phyloP scores from a whole-genome alignment of 2,888 invertebrate genomes.

The Lamellibrachia columna region DNA sequence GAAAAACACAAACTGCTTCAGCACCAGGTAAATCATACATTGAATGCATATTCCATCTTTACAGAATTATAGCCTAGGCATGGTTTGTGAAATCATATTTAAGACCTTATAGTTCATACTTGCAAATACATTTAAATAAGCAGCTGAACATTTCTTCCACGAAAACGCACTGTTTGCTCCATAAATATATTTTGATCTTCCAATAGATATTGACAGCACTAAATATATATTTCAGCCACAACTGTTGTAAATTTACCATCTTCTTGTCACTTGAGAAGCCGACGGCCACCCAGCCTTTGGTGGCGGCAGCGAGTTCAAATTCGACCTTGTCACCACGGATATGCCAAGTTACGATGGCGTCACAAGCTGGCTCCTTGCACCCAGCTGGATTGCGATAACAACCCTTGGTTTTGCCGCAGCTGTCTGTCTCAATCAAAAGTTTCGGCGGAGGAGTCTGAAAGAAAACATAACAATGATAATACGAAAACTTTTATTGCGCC shows the following conservation, averaged over 20 bases:
- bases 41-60: not conserved
- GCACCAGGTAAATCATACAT: not conserved
- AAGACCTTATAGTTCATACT: not conserved
- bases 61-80: no score
- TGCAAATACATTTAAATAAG: no score
- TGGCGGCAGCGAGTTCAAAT: constrained; percentile 55
- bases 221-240: not conserved
- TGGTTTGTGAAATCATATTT: no score
- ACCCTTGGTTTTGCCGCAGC: constrained; percentile 59
- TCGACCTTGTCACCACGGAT: constrained; percentile 41
- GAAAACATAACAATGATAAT: not conserved
- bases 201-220: not conserved
- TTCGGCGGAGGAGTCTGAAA: constrained; percentile 35
- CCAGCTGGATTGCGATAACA: constrained; percentile 61
- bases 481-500: not conserved
- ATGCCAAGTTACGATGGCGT: constrained; percentile 61
- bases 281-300: constrained; percentile 59
- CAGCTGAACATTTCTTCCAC: no score
- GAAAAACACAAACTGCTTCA: not conserved
- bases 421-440: constrained; percentile 50
- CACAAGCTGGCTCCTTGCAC: constrained; percentile 58
- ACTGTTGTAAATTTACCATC: constrained; percentile 49
- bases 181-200: not conserved
- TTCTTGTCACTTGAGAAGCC: constrained; percentile 61
- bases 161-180: no score